These are phyloP conservation scores for Cataglyphis hispanica DNA, from an alignment of 1,140 invertebrate species.

Conservation along the genomic window DNA sequence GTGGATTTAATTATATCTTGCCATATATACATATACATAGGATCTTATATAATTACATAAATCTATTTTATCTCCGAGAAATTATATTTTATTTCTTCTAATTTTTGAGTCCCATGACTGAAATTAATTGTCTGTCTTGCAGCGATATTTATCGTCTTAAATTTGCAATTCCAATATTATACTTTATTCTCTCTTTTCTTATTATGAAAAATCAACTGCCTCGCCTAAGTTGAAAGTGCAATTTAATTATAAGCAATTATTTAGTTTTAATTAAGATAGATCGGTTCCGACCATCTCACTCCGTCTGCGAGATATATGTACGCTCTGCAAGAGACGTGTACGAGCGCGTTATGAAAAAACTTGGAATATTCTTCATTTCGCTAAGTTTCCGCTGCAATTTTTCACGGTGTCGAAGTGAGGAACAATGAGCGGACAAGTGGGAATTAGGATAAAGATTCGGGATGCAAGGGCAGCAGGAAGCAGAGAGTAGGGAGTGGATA, in stretches of 20 bases:
- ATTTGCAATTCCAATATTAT: not conserved
- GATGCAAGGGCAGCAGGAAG: constrained; percentile 66
- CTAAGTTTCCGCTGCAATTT: constrained; percentile 43
- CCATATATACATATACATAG: too few species aligned
- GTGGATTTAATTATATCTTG: too few species aligned
- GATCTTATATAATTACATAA: too few species aligned
- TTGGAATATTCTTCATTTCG: constrained; percentile 11
- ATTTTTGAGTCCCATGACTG: not conserved
- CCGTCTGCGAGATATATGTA: not conserved
- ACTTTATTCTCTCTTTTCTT: not conserved
- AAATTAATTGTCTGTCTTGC: not conserved
- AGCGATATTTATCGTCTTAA: not conserved
- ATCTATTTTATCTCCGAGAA: too few species aligned
- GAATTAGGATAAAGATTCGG: constrained; percentile 65
- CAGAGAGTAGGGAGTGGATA: constrained; percentile 30
- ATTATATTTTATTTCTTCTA: not conserved
- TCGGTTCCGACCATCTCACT: not conserved
- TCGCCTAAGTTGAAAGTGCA: not conserved
- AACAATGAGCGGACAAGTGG: constrained; percentile 58
- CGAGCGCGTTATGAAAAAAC: constrained; percentile 9
- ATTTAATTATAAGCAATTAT: constrained; percentile 17
- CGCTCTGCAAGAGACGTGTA: constrained; percentile 26
- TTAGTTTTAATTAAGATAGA: constrained; percentile 43
- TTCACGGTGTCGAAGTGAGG: constrained; percentile 54
- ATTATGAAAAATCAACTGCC: too few species aligned